Percentiles rank a stretch among this genome's conserved stretches.
phyloP scores from a whole-genome alignment of 2,888 invertebrate species.

The Apodemia zela region DNA sequence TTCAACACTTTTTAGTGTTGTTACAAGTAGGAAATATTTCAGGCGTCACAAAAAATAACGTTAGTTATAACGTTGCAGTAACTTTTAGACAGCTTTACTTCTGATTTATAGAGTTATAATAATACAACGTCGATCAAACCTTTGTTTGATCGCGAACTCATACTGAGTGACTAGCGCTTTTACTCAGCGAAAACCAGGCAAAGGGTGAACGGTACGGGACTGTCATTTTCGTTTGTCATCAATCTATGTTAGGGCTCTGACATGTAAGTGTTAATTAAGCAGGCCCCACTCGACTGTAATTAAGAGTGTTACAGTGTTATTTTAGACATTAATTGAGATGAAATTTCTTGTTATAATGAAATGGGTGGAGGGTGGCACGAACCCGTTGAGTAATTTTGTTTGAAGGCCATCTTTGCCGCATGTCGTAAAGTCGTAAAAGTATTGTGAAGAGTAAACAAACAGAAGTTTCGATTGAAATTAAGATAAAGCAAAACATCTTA shows the following conservation, averaged over 20 bases:
- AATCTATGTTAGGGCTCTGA: constrained; percentile 78
- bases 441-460: constrained; percentile 63
- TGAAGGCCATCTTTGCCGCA: constrained; percentile 55
- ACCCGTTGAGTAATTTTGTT: constrained; percentile 54
- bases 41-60: neutral
- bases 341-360: constrained; percentile 76
- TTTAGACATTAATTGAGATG: constrained; percentile 80
- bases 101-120: constrained; percentile 53
- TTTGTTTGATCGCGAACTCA: constrained; percentile 60
- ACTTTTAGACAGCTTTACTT: constrained; percentile 26
- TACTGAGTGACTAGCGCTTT: constrained; percentile 69
- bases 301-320: constrained; percentile 79
- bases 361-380: constrained; percentile 39
- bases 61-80: neutral
- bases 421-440: constrained; percentile 48
- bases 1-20: too few relatives aligned
- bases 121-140: constrained; percentile 53
- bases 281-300: constrained; percentile 77
- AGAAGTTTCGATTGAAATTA: constrained; percentile 65
- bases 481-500: constrained; percentile 64
- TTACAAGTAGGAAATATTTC: neutral
- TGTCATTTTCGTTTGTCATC: constrained; percentile 80
- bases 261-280: constrained; percentile 81
- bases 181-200: constrained; percentile 47
- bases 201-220: constrained; percentile 61